These are phyloP conservation scores for Chiroxiphia lanceolata DNA, from an alignment of 2,797 vertebrate species.

Conservation along the genomic window DNA sequence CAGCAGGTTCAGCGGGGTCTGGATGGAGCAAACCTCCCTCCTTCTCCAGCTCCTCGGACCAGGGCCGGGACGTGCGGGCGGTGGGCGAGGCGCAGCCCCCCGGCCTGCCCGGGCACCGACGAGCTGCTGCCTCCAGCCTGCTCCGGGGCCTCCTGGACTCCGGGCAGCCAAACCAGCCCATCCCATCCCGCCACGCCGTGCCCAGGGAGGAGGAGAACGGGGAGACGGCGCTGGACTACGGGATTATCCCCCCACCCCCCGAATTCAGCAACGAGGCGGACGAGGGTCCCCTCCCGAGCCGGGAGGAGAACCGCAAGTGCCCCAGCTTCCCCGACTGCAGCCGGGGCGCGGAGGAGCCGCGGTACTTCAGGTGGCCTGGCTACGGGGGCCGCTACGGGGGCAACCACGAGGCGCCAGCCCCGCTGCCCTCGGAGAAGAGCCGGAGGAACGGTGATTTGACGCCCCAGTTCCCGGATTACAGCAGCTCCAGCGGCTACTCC, in stretches of 20 bases:
- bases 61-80: background rate
- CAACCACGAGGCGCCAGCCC: background rate
- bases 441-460: background rate
- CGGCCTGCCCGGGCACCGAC: background rate
- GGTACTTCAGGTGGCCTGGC: background rate
- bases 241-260: conserved; percentile 76
- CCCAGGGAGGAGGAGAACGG: conserved; percentile 1
- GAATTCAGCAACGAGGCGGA: conserved; percentile 74
- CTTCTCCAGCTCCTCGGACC: conserved; percentile 23
- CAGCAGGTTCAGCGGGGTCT: fast-evolving
- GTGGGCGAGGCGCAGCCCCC: background rate
- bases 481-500: background rate
- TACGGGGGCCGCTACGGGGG: background rate
- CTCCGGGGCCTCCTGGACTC: conserved; percentile 6
- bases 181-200: background rate
- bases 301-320: background rate
- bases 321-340: conserved; percentile 21
- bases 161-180: fast-evolving
- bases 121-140: background rate
- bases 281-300: fast-evolving
- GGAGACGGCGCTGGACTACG: conserved; percentile 32
- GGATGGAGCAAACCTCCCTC: background rate
- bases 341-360: background rate
- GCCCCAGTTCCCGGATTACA: background rate
- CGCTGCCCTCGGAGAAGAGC: background rate